phyloP scores from a whole-genome alignment of 2,113 vertebrate genomes.

The Ondatra zibethicus region DNA sequence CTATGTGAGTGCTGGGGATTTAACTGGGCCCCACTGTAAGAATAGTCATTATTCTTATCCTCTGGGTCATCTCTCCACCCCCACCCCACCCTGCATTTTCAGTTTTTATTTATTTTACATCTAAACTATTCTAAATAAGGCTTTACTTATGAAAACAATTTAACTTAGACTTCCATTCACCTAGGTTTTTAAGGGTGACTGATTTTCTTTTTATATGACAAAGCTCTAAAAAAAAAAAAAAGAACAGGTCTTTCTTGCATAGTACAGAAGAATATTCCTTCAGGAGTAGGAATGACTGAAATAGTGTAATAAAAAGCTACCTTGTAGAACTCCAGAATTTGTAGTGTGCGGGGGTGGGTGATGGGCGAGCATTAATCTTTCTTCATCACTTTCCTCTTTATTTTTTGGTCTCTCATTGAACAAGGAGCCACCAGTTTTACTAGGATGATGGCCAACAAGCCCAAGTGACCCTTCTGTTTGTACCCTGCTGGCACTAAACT shows the following conservation, averaged over 20 bases:
- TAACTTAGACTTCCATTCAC: not conserved
- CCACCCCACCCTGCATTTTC: not conserved
- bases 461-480: not conserved
- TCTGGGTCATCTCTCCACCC: not conserved
- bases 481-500: not conserved
- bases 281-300: not conserved
- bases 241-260: not conserved
- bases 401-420: not conserved
- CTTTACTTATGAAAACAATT: conserved; percentile 5
- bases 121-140: conserved; percentile 55
- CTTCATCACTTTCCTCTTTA: not conserved
- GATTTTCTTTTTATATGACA: not conserved
- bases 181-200: not conserved
- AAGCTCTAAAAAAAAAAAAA: not conserved
- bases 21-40: not conserved
- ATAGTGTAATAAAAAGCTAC: not conserved
- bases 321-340: not conserved
- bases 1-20: not conserved
- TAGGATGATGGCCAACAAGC: not conserved
- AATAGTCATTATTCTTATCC: not conserved
- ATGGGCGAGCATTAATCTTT: not conserved
- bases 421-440: not conserved
- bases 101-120: not conserved
- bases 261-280: not conserved
- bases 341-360: not conserved